Conservation (phyloP, 2,797 vertebrate genomes). For the Lagocephalus sceleratus region DNA sequence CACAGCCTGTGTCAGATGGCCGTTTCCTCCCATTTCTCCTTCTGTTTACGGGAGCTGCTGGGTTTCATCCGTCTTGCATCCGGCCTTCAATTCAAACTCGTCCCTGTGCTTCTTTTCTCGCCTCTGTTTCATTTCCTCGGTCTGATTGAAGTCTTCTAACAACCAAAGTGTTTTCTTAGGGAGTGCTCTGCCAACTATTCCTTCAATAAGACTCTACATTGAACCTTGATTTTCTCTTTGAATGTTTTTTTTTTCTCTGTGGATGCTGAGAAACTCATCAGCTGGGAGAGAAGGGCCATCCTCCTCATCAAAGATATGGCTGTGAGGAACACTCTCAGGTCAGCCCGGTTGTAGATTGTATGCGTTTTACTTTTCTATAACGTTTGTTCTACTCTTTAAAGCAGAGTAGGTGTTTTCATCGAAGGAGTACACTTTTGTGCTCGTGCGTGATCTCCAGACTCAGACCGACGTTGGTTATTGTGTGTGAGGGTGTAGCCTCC, state of each 20-base stretch:
- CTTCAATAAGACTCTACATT: slow-evolving; percentile 67
- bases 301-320: slow-evolving; percentile 70
- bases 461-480: neutral
- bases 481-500: slow-evolving; percentile 27
- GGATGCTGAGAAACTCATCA: slow-evolving; percentile 71
- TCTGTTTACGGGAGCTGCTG: slow-evolving; percentile 62
- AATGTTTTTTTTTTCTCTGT: slow-evolving; percentile 44
- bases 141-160: slow-evolving; percentile 70
- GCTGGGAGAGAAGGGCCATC: slow-evolving; percentile 55
- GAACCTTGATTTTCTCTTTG: slow-evolving; percentile 73
- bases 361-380: slow-evolving; percentile 15
- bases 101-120: slow-evolving; percentile 38
- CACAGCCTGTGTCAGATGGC: slow-evolving; percentile 45
- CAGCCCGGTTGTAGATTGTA: slow-evolving; percentile 45
- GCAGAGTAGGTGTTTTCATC: too few species aligned
- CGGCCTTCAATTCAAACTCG: slow-evolving; percentile 60
- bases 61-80: slow-evolving; percentile 60
- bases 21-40: slow-evolving; percentile 50
- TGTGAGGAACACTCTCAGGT: slow-evolving; percentile 65
- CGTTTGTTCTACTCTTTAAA: too few species aligned
- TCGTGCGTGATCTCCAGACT: neutral
- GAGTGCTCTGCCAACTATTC: slow-evolving; percentile 58
- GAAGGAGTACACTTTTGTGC: slow-evolving; percentile 34
- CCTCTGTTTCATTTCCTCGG: slow-evolving; percentile 63
- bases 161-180: slow-evolving; percentile 70